Conservation (phyloP, 2,113 vertebrate genomes). For the Oxyruncus cristatus region DNA sequence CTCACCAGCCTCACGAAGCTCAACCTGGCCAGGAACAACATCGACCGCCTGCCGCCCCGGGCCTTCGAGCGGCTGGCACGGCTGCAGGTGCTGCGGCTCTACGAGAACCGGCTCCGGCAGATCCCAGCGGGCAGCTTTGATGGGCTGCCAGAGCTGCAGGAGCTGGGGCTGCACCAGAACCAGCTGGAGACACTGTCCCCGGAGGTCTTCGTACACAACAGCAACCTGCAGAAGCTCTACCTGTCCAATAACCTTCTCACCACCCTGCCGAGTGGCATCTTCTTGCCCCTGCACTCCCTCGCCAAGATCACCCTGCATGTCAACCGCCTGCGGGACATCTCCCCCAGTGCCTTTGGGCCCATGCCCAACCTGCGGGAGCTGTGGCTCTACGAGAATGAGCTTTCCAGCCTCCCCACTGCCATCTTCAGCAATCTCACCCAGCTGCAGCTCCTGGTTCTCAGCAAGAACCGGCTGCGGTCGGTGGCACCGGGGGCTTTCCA, state of each 20-base stretch:
- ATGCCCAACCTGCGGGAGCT: constrained; percentile 79
- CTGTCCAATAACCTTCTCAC: constrained; percentile 85
- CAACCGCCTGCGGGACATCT: constrained; percentile 81
- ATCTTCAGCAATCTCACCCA: constrained; percentile 83
- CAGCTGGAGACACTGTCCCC: constrained; percentile 74
- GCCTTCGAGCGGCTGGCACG: constrained; percentile 77
- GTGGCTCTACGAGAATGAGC: constrained; percentile 90
- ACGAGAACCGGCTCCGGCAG: constrained; percentile 80
- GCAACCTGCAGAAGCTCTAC: constrained; percentile 83
- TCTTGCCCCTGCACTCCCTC: constrained; percentile 79
- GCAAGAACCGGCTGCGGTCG: constrained; percentile 80
- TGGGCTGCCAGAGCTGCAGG: constrained; percentile 73
- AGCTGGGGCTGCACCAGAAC: constrained; percentile 88
- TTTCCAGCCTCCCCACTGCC: constrained; percentile 74
- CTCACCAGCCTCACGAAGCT: constrained; percentile 77
- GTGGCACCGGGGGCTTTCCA: constrained; percentile 78
- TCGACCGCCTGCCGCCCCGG: constrained; percentile 69
- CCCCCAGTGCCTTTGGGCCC: constrained; percentile 79
- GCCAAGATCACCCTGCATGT: constrained; percentile 83
- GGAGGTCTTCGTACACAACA: constrained; percentile 79
- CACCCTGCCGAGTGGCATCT: constrained; percentile 79
- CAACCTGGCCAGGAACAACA: constrained; percentile 81
- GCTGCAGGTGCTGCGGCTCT: constrained; percentile 81
- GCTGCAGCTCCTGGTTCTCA: constrained; percentile 84
- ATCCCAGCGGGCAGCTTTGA: constrained; percentile 78